Evolutionary conservation across 2,113 vertebrate genomes (phyloP), one percentile per base, ranked within the genome.

Genomic region (Tragelaphus strepsiceros): DNA sequence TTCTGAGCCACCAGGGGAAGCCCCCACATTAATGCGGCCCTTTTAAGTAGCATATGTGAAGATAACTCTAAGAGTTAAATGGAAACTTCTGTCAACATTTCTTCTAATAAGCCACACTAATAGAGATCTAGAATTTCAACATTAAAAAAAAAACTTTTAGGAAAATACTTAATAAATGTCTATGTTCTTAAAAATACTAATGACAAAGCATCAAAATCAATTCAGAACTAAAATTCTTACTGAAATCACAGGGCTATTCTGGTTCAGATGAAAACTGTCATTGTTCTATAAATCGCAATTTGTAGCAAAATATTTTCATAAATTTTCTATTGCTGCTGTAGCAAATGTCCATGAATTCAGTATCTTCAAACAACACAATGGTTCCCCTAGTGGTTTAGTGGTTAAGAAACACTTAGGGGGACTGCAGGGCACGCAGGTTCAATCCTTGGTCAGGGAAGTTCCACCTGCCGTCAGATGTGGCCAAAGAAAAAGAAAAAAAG

Each of bases 381-480:
- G 6, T 21, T 74, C 12, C 21, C 1, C 39, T 74, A 14, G 71
- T 24, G 21, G 2, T 39, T 39, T 21, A 74, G 67, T 6, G 71
- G 11, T 74, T 43, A 74, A 74, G 35, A 74, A 24, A 35, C 19
- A 39, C n/a, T 71, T 22, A 12, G n/a, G 4, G 19, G n/a, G 67
- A 5, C 11, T 74, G 35, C 21, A 13, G 35, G 6, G 21, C 11
- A 24, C 0, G 0, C 71, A 24, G 21, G 21, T 24, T 74, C 71
- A 43, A 24, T 43, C 35, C 71, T 43, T 43, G 35, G 22, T 74
- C 2, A 21, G 71, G 71, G 35, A 77, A 77, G 71, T 77, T 43
- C 21, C 12, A 43, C 71, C 35, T 43, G 22, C 35, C 1, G 0
- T 77, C 11, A 7, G 35, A 22, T 26, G 35, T 24, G 71, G 22